phyloP scores from a whole-genome alignment of 2,113 vertebrate species.

The Callionymus lyra region DNA sequence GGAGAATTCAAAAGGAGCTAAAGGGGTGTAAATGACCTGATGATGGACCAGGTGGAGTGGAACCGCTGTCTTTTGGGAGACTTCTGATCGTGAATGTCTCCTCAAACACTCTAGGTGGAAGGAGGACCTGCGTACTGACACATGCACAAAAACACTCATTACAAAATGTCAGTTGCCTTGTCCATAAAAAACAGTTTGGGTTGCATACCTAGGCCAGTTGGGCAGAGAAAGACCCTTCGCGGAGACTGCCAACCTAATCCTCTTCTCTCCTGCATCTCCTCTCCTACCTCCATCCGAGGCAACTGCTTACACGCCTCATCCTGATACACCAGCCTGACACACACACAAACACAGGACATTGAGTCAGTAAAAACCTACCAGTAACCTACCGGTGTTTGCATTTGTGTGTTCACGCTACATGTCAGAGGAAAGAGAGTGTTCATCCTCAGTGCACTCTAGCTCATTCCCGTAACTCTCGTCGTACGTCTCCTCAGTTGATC shows the following conservation, averaged over 20 bases:
- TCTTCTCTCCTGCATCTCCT: constrained; percentile 60
- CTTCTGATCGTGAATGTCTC: constrained; percentile 78
- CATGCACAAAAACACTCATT: background rate
- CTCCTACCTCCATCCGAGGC: constrained; percentile 71
- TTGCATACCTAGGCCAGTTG: constrained; percentile 80
- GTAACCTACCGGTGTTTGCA: too few relatives aligned
- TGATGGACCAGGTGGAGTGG: constrained; percentile 91
- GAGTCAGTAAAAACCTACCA: too few relatives aligned
- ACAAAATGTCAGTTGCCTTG: too few relatives aligned
- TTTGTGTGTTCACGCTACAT: constrained; percentile 69
- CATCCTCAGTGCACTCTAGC: constrained; percentile 75
- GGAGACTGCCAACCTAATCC: constrained; percentile 74
- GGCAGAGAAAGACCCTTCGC: constrained; percentile 83
- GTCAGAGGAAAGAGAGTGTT: constrained; percentile 81
- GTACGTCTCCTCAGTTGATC: constrained; percentile 75
- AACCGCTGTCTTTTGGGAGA: constrained; percentile 87
- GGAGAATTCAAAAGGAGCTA: too few relatives aligned
- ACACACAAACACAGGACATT: too few relatives aligned
- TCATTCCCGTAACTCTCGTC: constrained; percentile 75
- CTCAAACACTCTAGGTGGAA: constrained; percentile 95
- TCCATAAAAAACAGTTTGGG: background rate
- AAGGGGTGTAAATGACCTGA: constrained; percentile 69
- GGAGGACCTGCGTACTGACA: constrained; percentile 84
- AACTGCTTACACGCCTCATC: constrained; percentile 89
- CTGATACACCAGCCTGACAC: constrained; percentile 77